phyloP scores from a whole-genome alignment of 2,888 invertebrate genomes.

The Dasysyrphus tricinctus region DNA sequence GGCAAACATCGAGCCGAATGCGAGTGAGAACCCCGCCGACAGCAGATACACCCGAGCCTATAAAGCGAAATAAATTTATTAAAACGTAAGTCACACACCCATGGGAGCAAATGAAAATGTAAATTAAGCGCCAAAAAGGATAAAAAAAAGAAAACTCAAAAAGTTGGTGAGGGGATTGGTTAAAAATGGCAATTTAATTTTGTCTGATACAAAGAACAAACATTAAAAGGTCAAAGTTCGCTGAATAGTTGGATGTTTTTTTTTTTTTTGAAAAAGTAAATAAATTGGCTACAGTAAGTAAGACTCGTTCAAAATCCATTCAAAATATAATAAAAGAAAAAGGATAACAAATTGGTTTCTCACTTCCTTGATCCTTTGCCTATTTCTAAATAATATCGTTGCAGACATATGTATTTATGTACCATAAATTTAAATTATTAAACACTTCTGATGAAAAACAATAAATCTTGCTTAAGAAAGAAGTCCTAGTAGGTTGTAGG shows the following conservation, averaged over 20 bases:
- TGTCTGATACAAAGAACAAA: background rate
- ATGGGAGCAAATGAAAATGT: slow-evolving; percentile 3
- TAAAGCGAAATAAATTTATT: slow-evolving; percentile 76
- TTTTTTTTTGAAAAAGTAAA: no score
- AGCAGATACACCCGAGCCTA: slow-evolving; percentile 94
- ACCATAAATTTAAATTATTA: background rate
- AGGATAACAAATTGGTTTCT: slow-evolving; percentile 31
- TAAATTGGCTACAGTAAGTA: background rate
- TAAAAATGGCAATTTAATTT: slow-evolving; percentile 23
- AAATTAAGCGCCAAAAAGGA: background rate
- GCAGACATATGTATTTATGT: background rate
- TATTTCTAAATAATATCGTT: background rate
- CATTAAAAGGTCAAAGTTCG: slow-evolving; percentile 20
- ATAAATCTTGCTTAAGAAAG: background rate
- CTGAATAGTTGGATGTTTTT: background rate
- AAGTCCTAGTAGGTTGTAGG: background rate
- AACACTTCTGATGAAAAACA: slow-evolving; percentile 3
- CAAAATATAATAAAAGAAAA: slow-evolving; percentile 33
- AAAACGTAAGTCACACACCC: slow-evolving; percentile 32
- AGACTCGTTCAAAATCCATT: background rate
- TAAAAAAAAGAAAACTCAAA: slow-evolving; percentile 1
- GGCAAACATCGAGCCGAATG: slow-evolving; percentile 97
- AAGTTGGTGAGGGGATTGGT: background rate
- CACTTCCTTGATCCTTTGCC: background rate
- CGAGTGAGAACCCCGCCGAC: slow-evolving; percentile 94